Percentiles rank a stretch among this genome's conserved stretches.
Conservation (phyloP, 2,797 vertebrate genomes). For the Ceryle rudis region DNA sequence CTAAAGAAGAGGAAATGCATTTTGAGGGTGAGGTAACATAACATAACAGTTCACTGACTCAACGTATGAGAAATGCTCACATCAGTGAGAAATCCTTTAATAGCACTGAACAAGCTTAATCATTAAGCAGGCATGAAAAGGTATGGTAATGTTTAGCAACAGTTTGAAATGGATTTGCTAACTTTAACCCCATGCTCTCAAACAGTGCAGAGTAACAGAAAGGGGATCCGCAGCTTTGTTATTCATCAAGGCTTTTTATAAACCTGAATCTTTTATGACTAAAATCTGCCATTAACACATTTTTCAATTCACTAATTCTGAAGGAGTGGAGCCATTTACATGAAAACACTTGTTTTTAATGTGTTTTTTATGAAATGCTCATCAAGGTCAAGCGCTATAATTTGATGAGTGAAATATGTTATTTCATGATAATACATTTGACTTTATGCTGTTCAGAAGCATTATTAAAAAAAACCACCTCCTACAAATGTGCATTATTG, state of each 20-base stretch:
- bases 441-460: background rate
- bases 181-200: background rate
- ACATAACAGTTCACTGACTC: background rate
- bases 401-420: background rate
- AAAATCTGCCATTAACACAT: conserved; percentile 25
- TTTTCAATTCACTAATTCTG: conserved; percentile 29
- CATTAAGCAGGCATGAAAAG: background rate
- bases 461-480: background rate
- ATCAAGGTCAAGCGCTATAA: conserved; percentile 22
- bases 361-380: background rate
- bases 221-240: background rate
- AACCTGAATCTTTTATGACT: background rate
- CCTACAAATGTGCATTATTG: background rate
- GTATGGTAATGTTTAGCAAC: background rate
- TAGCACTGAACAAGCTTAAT: background rate
- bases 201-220: background rate
- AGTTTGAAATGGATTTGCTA: background rate
- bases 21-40: background rate
- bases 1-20: background rate
- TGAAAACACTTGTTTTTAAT: conserved; percentile 21
- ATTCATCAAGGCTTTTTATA: conserved; percentile 1
- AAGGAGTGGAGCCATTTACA: background rate
- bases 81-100: background rate
- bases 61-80: background rate
- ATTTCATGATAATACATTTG: background rate